Evolutionary conservation across 2,797 vertebrate species (phyloP).

Genomic region (Jordanella pulchra): DNA sequence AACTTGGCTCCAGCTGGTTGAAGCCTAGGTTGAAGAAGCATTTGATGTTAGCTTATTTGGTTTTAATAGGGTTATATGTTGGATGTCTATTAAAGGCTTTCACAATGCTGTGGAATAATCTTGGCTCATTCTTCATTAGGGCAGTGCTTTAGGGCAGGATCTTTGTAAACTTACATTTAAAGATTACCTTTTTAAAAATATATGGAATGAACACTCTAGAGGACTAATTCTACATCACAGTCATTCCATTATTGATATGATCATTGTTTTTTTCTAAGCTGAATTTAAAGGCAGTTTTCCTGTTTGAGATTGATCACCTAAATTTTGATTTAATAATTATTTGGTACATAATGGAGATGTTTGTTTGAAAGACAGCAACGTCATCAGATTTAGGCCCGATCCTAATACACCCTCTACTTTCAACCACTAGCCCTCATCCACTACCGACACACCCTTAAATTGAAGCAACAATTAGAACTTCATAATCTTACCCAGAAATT

Average conservation of each 20-base stretch:
- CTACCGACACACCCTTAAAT: too few species aligned
- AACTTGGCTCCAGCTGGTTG: slow-evolving; percentile 58
- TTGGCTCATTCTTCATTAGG: background rate
- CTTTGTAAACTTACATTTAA: background rate
- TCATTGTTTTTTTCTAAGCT: background rate
- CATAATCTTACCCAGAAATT: too few species aligned
- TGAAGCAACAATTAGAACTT: too few species aligned
- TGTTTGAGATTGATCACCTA: background rate
- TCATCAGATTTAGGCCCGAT: background rate
- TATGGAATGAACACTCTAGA: background rate
- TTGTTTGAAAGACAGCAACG: background rate
- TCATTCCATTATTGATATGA: background rate
- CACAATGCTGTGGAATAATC: background rate
- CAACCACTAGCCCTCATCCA: too few species aligned
- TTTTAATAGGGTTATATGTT: background rate
- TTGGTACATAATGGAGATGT: background rate
- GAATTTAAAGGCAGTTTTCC: background rate
- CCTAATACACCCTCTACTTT: background rate
- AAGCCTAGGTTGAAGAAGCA: slow-evolving; percentile 40
- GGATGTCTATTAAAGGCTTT: background rate
- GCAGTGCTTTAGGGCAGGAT: background rate
- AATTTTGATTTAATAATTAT: background rate
- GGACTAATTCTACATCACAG: background rate
- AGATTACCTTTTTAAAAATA: background rate
- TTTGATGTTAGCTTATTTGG: slow-evolving; percentile 33